Conservation (phyloP, 2,113 vertebrate genomes). For the Oenanthe melanoleuca region DNA sequence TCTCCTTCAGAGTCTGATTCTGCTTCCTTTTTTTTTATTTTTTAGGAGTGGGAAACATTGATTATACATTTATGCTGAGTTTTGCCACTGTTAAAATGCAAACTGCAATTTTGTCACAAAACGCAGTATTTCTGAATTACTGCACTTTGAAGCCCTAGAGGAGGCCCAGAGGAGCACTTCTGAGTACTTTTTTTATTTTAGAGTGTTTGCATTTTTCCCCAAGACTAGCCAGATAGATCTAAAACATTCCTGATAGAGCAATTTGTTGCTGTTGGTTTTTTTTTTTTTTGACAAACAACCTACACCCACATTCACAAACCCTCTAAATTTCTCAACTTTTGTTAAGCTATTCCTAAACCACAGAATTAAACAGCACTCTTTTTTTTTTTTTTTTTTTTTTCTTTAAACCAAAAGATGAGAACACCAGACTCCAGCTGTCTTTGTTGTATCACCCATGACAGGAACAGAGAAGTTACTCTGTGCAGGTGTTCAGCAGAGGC, state of each 20-base stretch:
- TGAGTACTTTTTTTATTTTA: constrained; percentile 2
- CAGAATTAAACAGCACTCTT: not conserved
- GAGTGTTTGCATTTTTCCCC: not conserved
- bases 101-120: constrained; percentile 39
- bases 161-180: constrained; percentile 27
- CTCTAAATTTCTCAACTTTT: not conserved
- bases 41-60: not conserved
- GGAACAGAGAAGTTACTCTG: not conserved
- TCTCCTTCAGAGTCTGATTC: not conserved
- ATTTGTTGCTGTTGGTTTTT: not conserved
- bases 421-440: not conserved
- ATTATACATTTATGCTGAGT: constrained; percentile 23
- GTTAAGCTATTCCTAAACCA: not conserved
- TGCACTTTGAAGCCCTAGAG: not conserved
- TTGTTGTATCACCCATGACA: not conserved
- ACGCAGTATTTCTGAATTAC: constrained; percentile 33
- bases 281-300: not conserved
- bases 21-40: not conserved
- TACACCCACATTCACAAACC: not conserved
- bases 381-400: too few relatives aligned
- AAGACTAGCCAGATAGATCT: not conserved
- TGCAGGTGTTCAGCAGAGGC: not conserved
- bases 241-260: not conserved
- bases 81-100: constrained; percentile 16
- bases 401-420: not conserved